Evolutionary conservation across 1,140 invertebrate species (phyloP), one percentile per base, ranked within the genome.

Genomic region (Ladona fulva): DNA sequence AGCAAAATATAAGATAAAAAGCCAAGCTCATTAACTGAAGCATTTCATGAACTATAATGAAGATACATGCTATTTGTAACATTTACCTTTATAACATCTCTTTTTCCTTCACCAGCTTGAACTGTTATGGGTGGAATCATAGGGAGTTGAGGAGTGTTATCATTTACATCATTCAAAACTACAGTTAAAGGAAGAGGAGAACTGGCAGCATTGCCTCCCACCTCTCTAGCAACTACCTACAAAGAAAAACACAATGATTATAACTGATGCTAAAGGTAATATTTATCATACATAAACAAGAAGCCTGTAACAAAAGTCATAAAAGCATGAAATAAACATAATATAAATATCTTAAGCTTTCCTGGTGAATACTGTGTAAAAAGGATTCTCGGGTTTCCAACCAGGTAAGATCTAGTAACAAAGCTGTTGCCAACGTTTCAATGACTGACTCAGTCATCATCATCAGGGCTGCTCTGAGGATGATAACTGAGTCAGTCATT

Each of bases 141-240:
- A 0, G 92, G 89, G 79, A 96, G 87, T 77, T 91, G 86, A 0
- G 94, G 94, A 0, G 92, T 89, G 84, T 96, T 96, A 81, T 96
- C 94, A 82, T 96, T 96, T 8, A 94, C 90, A 83, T 96, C 94
- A 74, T 92, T 89, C 25, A 96, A 84, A 42, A 90, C 89, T 0
- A 96, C 94, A 0, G 91, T 90, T 22, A 96, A 85, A 0, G 93
- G 93, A 6, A 93, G 84, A 0, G 95, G 94, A 16, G 93, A 89
- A 79, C 93, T 95, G 8, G 93, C 94, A 0, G 92, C 93, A 52
- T 90, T 89, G 0, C 92, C 92, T 19, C 87, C 90, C 77, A 90
- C 90, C 85, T 96, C 94, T 19, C 94, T 85, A 1, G 94, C 94
- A 1, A 96, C 93, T 14, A 88, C 83, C 86, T 87, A 75, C 44